A percentile compares a stretch with the other conserved stretches of the same genome.
phyloP scores from a whole-genome alignment of 2,888 invertebrate species.

The Thyatira batis region DNA sequence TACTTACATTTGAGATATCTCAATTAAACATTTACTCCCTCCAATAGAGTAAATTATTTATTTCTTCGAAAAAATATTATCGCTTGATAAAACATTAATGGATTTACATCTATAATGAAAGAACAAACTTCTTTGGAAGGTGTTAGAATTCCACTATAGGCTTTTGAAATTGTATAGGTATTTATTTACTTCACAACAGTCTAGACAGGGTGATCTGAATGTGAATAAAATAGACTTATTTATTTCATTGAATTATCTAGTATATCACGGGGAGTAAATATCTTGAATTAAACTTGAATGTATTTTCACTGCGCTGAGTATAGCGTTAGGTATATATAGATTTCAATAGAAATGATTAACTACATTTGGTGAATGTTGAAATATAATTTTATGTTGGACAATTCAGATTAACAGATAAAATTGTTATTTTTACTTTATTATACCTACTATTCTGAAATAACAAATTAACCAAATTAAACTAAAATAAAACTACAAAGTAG shows the following conservation, averaged over 20 bases:
- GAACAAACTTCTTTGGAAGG: neutral
- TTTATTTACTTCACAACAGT: conserved; percentile 5
- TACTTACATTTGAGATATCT: too few relatives aligned
- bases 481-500: too few relatives aligned
- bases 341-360: neutral
- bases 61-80: too few relatives aligned
- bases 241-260: neutral
- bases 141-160: neutral
- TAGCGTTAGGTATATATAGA: neutral
- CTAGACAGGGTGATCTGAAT: conserved; percentile 8
- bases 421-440: too few relatives aligned
- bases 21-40: too few relatives aligned
- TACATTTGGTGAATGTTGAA: neutral
- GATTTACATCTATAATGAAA: too few relatives aligned
- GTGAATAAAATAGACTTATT: neutral
- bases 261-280: neutral
- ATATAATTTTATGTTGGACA: neutral
- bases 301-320: neutral
- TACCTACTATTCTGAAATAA: too few relatives aligned
- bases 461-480: too few relatives aligned
- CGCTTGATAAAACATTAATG: too few relatives aligned
- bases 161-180: neutral
- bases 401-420: too few relatives aligned
- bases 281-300: neutral
- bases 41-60: too few relatives aligned